These are phyloP conservation scores for Oegoconia quadripuncta DNA, from an alignment of 2,888 invertebrate genomes.

Conservation along the genomic window DNA sequence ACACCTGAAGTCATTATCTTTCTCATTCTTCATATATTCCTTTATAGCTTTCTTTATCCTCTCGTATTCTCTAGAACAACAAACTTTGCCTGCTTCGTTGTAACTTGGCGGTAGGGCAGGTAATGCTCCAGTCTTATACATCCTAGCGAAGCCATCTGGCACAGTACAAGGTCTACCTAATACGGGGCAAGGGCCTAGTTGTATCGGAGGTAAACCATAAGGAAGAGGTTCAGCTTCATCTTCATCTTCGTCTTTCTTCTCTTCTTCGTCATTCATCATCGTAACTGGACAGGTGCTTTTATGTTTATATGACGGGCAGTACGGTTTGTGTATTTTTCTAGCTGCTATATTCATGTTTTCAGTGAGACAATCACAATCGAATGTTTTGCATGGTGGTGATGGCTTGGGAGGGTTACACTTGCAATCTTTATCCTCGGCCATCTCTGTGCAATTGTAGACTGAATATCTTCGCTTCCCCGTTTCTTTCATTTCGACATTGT, in stretches of 20 bases:
- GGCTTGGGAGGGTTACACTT: conserved; percentile 60
- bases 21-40: conserved; percentile 60
- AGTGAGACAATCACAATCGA: conserved; percentile 61
- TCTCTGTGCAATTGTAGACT: conserved; percentile 38
- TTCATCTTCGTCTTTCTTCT: conserved; percentile 55
- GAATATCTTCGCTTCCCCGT: conserved; percentile 11
- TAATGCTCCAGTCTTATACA: conserved; percentile 59
- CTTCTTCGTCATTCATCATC: conserved; percentile 43
- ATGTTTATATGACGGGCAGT: conserved; percentile 62
- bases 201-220: conserved; percentile 65
- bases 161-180: conserved; percentile 64
- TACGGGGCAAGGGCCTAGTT: conserved; percentile 69
- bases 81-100: conserved; percentile 64
- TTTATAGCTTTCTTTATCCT: conserved; percentile 65
- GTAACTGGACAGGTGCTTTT: conserved; percentile 60
- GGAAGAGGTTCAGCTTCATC: conserved; percentile 59
- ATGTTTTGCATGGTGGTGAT: conserved; percentile 58
- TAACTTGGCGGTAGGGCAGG: conserved; percentile 56
- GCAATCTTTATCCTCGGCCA: conserved; percentile 56
- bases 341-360: conserved; percentile 42
- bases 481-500: conserved; percentile 33
- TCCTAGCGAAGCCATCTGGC: conserved; percentile 67
- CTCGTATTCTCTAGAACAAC: conserved; percentile 69
- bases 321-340: conserved; percentile 58
- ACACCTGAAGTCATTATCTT: conserved; percentile 59